These are phyloP conservation scores for Lagria hirta DNA, from an alignment of 2,888 invertebrate species.

Conservation along the genomic window DNA sequence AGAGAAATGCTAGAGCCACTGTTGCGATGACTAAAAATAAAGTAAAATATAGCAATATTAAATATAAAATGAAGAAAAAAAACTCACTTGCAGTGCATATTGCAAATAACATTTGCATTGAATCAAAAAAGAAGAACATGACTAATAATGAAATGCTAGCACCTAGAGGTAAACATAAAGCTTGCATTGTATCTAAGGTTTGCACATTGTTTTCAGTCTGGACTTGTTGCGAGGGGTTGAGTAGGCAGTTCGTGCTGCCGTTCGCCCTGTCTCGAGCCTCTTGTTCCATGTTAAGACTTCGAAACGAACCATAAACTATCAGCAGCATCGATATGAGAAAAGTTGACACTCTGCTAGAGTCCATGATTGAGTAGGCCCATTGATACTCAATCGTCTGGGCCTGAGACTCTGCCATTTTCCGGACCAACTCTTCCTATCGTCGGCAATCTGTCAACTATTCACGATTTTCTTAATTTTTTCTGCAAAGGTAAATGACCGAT, in stretches of 20 bases:
- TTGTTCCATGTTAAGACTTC: slow-evolving; percentile 94
- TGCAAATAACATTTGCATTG: slow-evolving; percentile 94
- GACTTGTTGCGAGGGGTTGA: slow-evolving; percentile 47
- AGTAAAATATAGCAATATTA: no score
- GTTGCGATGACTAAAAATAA: slow-evolving; percentile 82
- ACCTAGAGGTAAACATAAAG: slow-evolving; percentile 91
- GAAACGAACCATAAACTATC: slow-evolving; percentile 96
- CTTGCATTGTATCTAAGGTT: slow-evolving; percentile 96
- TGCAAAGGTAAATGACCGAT: slow-evolving; percentile 13
- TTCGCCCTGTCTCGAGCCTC: slow-evolving; percentile 77
- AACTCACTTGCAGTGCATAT: slow-evolving; percentile 95
- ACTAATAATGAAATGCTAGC: slow-evolving; percentile 93
- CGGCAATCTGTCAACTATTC: slow-evolving; percentile 7
- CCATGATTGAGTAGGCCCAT: slow-evolving; percentile 96
- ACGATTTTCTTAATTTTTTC: background rate
- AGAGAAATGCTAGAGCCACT: slow-evolving; percentile 92
- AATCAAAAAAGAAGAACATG: slow-evolving; percentile 99
- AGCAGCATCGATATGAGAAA: slow-evolving; percentile 96
- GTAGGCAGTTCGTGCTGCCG: slow-evolving; percentile 51
- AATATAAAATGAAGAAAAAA: slow-evolving; percentile 1
- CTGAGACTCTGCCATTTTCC: slow-evolving; percentile 39
- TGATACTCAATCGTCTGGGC: slow-evolving; percentile 62
- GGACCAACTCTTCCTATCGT: no score
- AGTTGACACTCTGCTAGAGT: slow-evolving; percentile 94
- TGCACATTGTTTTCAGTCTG: slow-evolving; percentile 64